These are phyloP conservation scores for Lutraria rhynchaena DNA, from an alignment of 1,140 invertebrate genomes.

Conservation along the genomic window DNA sequence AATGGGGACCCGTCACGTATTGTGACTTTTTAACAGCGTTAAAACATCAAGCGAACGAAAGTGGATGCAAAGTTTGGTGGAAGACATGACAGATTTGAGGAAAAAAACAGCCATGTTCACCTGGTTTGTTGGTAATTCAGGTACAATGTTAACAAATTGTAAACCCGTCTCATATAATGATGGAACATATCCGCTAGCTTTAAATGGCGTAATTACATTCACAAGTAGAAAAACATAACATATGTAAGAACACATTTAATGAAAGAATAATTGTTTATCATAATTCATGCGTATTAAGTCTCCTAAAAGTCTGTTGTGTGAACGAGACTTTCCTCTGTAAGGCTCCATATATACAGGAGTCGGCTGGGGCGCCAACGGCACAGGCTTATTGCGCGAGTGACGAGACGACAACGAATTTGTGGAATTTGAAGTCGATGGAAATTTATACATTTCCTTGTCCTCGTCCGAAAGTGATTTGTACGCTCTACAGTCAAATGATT, in stretches of 20 bases:
- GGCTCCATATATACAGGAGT: slow-evolving; percentile 65
- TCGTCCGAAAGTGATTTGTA: slow-evolving; percentile 53
- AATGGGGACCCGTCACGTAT: slow-evolving; percentile 1
- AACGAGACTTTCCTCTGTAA: slow-evolving; percentile 56
- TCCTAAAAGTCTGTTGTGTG: slow-evolving; percentile 61
- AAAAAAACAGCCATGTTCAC: too few relatives aligned
- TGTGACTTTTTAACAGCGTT: too few relatives aligned
- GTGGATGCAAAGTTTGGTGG: too few relatives aligned
- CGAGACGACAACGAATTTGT: slow-evolving; percentile 48
- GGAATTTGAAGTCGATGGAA: slow-evolving; percentile 55
- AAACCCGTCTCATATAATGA: too few relatives aligned
- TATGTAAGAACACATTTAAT: slow-evolving; percentile 14
- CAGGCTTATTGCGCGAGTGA: slow-evolving; percentile 53
- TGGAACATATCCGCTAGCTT: too few relatives aligned
- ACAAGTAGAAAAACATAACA: not conserved
- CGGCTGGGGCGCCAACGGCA: slow-evolving; percentile 56
- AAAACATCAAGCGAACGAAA: too few relatives aligned
- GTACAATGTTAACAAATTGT: too few relatives aligned
- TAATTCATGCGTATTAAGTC: slow-evolving; percentile 69
- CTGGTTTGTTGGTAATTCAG: too few relatives aligned
- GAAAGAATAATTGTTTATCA: slow-evolving; percentile 63
- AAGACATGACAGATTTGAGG: too few relatives aligned
- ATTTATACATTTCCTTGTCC: slow-evolving; percentile 66
- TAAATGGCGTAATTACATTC: too few relatives aligned
- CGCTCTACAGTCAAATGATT: slow-evolving; percentile 53